phyloP scores from a whole-genome alignment of 1,140 invertebrate species.

The Drosophila leontia region DNA sequence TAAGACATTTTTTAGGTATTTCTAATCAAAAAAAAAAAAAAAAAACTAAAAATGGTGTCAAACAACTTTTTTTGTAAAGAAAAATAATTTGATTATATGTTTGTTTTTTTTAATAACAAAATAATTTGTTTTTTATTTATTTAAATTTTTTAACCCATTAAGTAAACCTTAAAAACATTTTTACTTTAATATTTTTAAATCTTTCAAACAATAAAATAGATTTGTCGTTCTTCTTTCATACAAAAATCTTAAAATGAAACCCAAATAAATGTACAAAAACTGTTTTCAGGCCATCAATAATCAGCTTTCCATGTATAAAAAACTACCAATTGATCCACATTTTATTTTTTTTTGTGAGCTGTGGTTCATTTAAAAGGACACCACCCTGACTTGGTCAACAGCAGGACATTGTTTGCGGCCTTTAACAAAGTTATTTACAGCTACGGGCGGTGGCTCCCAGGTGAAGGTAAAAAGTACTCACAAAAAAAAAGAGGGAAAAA shows the following conservation, averaged over 20 bases:
- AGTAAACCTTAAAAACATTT: too few species aligned
- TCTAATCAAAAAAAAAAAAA: too few species aligned
- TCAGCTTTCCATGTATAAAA: not conserved
- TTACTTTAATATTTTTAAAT: too few species aligned
- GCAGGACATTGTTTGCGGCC: slow-evolving; percentile 39
- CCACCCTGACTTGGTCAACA: slow-evolving; percentile 25
- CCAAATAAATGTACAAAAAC: not conserved
- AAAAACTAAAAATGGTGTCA: too few species aligned
- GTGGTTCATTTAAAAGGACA: slow-evolving; percentile 10
- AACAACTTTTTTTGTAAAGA: too few species aligned
- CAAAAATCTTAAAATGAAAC: not conserved
- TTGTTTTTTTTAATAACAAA: too few species aligned
- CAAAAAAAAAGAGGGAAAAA: not conserved
- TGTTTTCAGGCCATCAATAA: not conserved
- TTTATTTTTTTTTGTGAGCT: not conserved
- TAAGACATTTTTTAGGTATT: too few species aligned
- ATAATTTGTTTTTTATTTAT: too few species aligned
- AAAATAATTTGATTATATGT: too few species aligned
- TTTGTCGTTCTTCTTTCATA: not conserved
- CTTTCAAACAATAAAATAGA: too few species aligned
- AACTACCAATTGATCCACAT: not conserved
- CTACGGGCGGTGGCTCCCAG: slow-evolving; percentile 33
- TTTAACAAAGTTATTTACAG: slow-evolving; percentile 65
- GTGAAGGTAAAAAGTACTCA: slow-evolving; percentile 44
- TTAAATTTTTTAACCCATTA: too few species aligned